Evolutionary conservation across 2,113 vertebrate genomes (phyloP), one percentile per base, ranked within the genome.

Genomic region (Nerophis lumbriciformis): DNA sequence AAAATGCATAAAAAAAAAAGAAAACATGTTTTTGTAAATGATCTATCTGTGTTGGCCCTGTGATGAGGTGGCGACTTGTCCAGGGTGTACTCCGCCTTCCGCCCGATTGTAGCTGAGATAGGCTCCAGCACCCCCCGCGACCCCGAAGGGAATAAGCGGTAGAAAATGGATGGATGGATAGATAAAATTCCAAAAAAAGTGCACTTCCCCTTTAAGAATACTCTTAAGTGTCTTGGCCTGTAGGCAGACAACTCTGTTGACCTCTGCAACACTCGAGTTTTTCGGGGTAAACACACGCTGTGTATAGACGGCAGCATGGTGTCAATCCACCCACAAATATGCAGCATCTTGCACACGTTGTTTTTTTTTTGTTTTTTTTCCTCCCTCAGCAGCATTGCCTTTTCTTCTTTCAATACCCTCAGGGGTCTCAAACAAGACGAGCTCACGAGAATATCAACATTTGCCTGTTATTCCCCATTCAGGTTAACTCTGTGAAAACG

Each of bases 201-300:
- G 28, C 28, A 28, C 28, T 28, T 28, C 28, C 28, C 28, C 28
- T 28, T 28, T 28, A 28, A 8, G 45, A 45, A 48, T 21, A 45
- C 42, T 59, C 12, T n/a, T 58, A 28, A 28, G 19, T 35, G 47
- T 48, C 12, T 59, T 36, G 47, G 21, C 21, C 58, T 35, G 6
- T 48, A 28, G 56, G 56, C 56, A 47, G 19, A 59, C 56, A 59
- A 6, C 42, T 28, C 56, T 47, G 57, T 59, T 15, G 44, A 59
- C 45, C 57, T 35, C 12, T 45, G 8, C 39, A 44, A 58, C 55
- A 9, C 55, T 28, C 13, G 44, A 13, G 11, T 48, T 47, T 37
- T 37, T 48, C 35, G 13, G 28, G 13, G 15, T n/a, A 49, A 15
- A 60, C 58, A 11, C 45, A 48, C 11, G 21, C 45, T 49, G 58